Evolutionary conservation across 2,888 invertebrate genomes (phyloP).

Genomic region (Phalera bucephala): DNA sequence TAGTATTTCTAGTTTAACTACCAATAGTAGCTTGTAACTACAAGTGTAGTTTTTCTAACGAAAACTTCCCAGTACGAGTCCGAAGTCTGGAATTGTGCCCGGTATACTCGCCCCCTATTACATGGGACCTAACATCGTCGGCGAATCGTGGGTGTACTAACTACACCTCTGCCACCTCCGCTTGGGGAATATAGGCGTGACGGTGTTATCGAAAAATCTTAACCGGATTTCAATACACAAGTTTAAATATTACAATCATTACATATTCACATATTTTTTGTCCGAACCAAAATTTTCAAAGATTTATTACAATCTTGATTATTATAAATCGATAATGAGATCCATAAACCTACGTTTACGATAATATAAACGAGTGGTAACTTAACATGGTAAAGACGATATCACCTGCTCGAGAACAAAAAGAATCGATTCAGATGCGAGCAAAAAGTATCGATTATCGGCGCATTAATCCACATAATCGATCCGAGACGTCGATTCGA

Average conservation of each 20-base stretch:
- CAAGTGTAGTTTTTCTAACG: too few species aligned
- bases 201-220: background rate
- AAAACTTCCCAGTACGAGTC: too few species aligned
- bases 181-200: too few species aligned
- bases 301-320: conserved; percentile 31
- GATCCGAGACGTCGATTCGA: conserved; percentile 43
- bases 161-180: too few species aligned
- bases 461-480: conserved; percentile 63
- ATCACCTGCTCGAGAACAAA: conserved; percentile 55
- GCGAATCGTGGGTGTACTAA: too few species aligned
- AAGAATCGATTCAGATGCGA: conserved; percentile 33
- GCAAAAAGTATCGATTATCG: conserved; percentile 60
- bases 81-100: too few species aligned
- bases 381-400: conserved; percentile 28
- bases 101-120: too few species aligned
- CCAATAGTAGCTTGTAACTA: too few species aligned
- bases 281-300: conserved; percentile 1
- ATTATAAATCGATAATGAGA: conserved; percentile 35
- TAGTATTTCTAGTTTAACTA: too few species aligned
- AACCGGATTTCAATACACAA: background rate
- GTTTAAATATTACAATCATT: background rate
- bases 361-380: conserved; percentile 28
- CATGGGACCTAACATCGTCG: too few species aligned
- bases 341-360: conserved; percentile 30
- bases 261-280: too few species aligned